Base-by-base conservation (phyloP, 2,113 vertebrate species). In the Sclerurus mexicanus region DNA sequence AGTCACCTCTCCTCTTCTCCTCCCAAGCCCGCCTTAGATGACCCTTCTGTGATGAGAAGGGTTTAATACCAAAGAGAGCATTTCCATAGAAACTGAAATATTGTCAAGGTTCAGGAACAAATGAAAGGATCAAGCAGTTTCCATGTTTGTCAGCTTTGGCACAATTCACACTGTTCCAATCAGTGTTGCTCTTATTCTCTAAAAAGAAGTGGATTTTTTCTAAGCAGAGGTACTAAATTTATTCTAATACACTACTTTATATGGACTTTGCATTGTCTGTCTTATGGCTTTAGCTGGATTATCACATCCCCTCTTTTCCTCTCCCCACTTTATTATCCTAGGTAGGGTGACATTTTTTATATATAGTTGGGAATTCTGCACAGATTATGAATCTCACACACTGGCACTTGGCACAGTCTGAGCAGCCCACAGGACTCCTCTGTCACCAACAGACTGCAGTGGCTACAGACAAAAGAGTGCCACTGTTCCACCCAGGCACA, bases 51-150 rank as follows among this genome's bases (percentile, higher is more conserved):
- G 30, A 55, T 30, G 72, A 90, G 82, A 77, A 82, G 31, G 27
- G 15, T 58, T 93, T 83, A 71, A 90, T 85, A 67, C 81, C 58
- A 69, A 67, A 60, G 91, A 84, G 24, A 86, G 10, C 56, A 81
- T 87, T 87, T 90, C 92, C 78, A 93, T 88, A 88, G 89, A 93
- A 96, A 95, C 92, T 37, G 53, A 87, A 90, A 80, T 46, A n/a
- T 18, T 66, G 50, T 82, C 67, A 62, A 63, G 27, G 37, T 52
- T 86, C 35, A 71, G 64, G 64, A 95, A 90, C 47, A 94, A 90
- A 94, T 59, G 83, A 85, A 75, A 93, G n/a, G 39, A 83, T 53
- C 14, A 4, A 91, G 74, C 72, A 52, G 94, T 91, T 95, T 96
- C 94, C 86, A 9, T 30, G 42, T 92, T 92, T 95, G 91, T 95